Base-by-base conservation (phyloP, 2,888 invertebrate genomes). In the Drymonia ruficornis region DNA sequence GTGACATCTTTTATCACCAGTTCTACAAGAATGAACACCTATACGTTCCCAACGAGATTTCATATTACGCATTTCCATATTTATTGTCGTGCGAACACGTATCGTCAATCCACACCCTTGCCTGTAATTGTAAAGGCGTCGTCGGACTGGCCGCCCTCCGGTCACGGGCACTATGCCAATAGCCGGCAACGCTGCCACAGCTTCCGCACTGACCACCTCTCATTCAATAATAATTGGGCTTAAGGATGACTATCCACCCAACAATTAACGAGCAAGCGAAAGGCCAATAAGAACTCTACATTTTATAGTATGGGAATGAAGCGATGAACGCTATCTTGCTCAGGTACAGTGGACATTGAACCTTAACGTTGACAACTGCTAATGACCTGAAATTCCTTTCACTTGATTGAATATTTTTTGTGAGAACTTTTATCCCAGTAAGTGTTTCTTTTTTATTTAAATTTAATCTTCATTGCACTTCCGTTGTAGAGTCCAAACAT, bases 101-200 rank as follows among this genome's bases (percentile, higher is more conserved):
- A 57, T 29, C 53, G 55, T 72, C 65, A 63, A 64, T 72, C 70
- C 65, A 61, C 73, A 74, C 71, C 75, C 75, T 74, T 68, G 62
- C 51, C 54, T 61, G 49, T 73, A 73, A 67, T 70, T 62, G 70
- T 76, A 71, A 69, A 75, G 70, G 68, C 62, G 72, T 62, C 71
- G 62, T 55, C 69, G 40, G 13, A n/a, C 38, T 16, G 16, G 38
- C 67, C 74, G 82, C 76, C 80, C 81, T 67, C 73, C 78, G 84
- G 81, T 84, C 86, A 81, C 74, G 87, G 89, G 89, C 90, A 89
- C 66, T 83, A 82, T 86, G 89, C 90, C 90, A 87, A 70, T 15
- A 4, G 38, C 38, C 78, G 78, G 78, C 81, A 74, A 78, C 80
- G 70, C 63, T 68, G 73, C 70, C 60, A 67, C 63, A 71, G 78